Evolutionary conservation across 2,797 vertebrate species (phyloP).

Genomic region (Ceryle rudis): DNA sequence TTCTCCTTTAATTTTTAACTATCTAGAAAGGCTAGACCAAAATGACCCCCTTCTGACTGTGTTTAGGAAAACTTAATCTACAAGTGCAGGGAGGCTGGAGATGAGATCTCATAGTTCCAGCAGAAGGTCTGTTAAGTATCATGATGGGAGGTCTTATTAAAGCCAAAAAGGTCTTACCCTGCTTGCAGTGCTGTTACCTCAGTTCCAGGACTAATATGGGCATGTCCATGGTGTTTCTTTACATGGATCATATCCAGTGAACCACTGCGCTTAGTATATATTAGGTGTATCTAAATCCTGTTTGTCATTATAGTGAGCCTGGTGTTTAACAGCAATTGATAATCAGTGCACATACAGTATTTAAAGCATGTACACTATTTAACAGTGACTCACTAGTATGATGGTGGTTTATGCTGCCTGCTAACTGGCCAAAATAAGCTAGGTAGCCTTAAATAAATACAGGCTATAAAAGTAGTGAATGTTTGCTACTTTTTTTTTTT

Average conservation of each 20-base stretch:
- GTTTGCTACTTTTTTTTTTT: not conserved
- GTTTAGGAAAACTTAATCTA: not conserved
- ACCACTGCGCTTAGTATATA: not conserved
- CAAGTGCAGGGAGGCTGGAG: not conserved
- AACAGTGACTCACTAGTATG: not conserved
- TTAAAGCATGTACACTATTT: not conserved
- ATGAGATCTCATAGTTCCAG: not conserved
- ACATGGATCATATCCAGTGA: not conserved
- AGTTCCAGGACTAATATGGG: not conserved
- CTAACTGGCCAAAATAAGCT: not conserved
- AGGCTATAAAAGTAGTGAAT: not conserved
- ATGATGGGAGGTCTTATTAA: not conserved
- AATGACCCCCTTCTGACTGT: not conserved
- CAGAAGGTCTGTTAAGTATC: not conserved
- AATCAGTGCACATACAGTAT: not conserved
- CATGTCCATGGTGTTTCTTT: not conserved
- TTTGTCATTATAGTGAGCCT: not conserved
- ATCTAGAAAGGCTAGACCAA: not conserved
- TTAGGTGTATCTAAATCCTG: not conserved
- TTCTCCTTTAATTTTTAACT: not conserved
- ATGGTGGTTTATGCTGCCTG: not conserved
- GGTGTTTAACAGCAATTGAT: not conserved
- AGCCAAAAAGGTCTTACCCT: not conserved
- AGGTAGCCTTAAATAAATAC: not conserved
- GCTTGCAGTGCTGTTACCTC: not conserved